Evolutionary conservation across 92 coral and sea anemone genomes (phyloP), one percentile per base, ranked within the genome.

Genomic region (Pocillopora grandis): DNA sequence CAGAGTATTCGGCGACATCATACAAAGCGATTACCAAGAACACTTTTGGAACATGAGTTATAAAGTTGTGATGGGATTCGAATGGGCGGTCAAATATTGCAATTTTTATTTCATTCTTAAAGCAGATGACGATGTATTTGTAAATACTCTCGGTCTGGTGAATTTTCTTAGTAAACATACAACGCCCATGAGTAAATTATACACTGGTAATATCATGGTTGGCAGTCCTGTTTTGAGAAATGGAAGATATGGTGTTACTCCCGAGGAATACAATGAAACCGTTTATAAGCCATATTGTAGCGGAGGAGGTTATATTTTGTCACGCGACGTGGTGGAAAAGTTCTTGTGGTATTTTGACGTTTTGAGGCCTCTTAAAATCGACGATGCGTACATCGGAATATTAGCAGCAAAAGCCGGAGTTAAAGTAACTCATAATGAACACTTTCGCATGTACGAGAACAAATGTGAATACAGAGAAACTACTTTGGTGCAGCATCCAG

Each of bases 31-130:
- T 59, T 91, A 88, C 78, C 58, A 75, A 20, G 94, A 91, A 19
- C 72, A 84, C 18, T 91, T 91, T 74, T 85, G 84, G 78, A 91
- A 86, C 72, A 88, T 88, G 94, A 87, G 87, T 35, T 91, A 76
- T 21, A 91, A 91, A 74, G 92, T 88, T 12, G 94, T 90, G 16
- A 91, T 91, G 95, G 95, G 95, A 5, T 91, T 91, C 77, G 95
- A 91, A 79, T 91, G 95, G 95, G 89, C 92, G 12, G 70, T 83
- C 60, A 88, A 84, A 56, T 83, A 81, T 67, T 91, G 95, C 71
- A 76, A 77, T 9, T 91, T 88, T 62, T 67, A 84, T 49, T 91
- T 72, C 52, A 37, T 91, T 74, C 76, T 91, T 1, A 91, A 89
- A 74, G 70, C 92, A 21, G 95, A 91, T 58, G 95, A 91, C 55